phyloP scores from a whole-genome alignment of 2,888 invertebrate genomes.

The Nemapogon koenigi region DNA sequence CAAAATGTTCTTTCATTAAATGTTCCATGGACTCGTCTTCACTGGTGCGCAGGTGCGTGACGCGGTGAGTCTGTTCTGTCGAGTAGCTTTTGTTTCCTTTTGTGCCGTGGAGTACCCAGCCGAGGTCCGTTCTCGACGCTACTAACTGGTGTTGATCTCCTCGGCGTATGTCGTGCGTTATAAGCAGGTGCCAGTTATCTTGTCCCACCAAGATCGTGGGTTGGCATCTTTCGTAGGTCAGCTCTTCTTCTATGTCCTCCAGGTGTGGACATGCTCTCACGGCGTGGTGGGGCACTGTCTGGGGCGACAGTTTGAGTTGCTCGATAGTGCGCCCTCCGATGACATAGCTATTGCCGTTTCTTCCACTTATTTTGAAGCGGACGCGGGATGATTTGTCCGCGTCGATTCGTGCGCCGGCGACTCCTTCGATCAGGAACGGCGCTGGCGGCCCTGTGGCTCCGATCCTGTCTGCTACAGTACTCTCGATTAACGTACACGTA shows the following conservation, averaged over 20 bases:
- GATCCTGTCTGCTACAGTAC: conserved; percentile 5
- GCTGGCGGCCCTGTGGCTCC: conserved; percentile 12
- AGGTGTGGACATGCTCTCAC: background rate
- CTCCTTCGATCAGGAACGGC: conserved; percentile 2
- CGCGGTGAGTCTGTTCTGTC: background rate
- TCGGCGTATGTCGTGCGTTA: background rate
- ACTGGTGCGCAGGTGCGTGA: background rate
- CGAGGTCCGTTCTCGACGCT: background rate
- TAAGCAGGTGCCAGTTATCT: conserved; percentile 3
- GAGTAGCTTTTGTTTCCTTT: background rate
- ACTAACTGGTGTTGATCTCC: background rate
- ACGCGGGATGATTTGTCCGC: background rate
- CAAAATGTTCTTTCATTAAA: background rate
- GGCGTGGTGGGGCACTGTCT: background rate
- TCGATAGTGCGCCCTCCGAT: background rate
- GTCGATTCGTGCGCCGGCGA: conserved; percentile 3
- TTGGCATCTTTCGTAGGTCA: background rate
- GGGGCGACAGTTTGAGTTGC: background rate
- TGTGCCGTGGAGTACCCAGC: conserved; percentile 2
- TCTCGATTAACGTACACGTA: conserved; percentile 12
- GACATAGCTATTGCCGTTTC: background rate
- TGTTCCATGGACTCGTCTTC: background rate
- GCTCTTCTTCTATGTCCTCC: background rate
- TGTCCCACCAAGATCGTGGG: background rate
- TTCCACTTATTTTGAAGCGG: background rate